A percentile compares a stretch with the other conserved stretches of the same genome.
These are phyloP conservation scores for Diplogasteroides magnus DNA, from an alignment of 1,140 invertebrate genomes.

Conservation along the genomic window DNA sequence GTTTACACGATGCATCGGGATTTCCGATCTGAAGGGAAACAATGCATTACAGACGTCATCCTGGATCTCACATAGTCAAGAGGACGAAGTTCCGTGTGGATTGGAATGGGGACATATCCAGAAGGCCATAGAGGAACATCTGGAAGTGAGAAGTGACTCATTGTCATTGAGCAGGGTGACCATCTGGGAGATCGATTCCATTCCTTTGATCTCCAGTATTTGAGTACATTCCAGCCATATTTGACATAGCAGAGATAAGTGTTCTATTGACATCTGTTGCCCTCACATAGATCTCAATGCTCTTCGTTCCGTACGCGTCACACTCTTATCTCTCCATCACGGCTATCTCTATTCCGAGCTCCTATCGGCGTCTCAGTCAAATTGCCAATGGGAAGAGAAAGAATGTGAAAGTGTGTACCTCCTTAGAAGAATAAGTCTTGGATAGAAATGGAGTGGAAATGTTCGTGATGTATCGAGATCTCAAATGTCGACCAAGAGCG, in stretches of 20 bases:
- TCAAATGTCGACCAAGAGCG: constrained; percentile 25
- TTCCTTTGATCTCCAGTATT: constrained; percentile 5
- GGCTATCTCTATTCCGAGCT: neutral
- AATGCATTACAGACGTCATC: neutral
- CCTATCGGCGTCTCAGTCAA: neutral
- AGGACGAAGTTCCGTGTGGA: constrained; percentile 29
- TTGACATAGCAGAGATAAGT: constrained; percentile 30
- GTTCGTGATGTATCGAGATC: constrained; percentile 26
- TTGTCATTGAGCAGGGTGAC: neutral
- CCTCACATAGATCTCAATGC: constrained; percentile 31
- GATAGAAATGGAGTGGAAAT: neutral
- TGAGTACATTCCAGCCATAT: constrained; percentile 27
- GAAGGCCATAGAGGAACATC: constrained; percentile 16
- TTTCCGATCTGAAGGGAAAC: constrained; percentile 22
- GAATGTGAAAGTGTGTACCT: neutral
- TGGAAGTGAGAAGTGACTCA: constrained; percentile 3
- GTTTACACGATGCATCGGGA: constrained; percentile 21
- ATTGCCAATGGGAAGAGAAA: neutral
- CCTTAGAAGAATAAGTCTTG: constrained; percentile 1
- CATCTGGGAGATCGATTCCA: neutral
- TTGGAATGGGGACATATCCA: constrained; percentile 27
- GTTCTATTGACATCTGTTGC: constrained; percentile 34
- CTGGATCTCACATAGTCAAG: constrained; percentile 23
- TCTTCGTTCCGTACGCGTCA: no score
- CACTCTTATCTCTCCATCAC: no score